phyloP scores from a whole-genome alignment of 2,888 invertebrate genomes.

The Uropetala carovei region DNA sequence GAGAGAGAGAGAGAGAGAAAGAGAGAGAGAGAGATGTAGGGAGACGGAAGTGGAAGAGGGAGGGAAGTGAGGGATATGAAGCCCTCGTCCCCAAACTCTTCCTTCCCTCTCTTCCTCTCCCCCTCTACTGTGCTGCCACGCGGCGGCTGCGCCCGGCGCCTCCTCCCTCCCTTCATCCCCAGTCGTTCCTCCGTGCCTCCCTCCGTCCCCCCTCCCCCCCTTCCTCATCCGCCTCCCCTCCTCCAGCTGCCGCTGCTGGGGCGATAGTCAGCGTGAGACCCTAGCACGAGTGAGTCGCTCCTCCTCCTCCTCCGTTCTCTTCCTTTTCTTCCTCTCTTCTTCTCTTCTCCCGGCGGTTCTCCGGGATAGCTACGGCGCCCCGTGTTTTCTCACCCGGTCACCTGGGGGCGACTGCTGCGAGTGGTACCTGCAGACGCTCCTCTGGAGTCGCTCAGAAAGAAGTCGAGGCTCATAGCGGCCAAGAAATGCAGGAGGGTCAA shows the following conservation, averaged over 20 bases:
- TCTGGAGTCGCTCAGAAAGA: constrained; percentile 90
- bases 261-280: constrained; percentile 53
- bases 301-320: neutral
- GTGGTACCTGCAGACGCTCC: constrained; percentile 69
- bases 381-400: neutral
- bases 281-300: constrained; percentile 53
- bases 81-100: constrained; percentile 35
- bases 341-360: constrained; percentile 34
- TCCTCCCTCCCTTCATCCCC: neutral
- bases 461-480: constrained; percentile 91
- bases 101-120: no score
- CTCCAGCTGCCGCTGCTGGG: constrained; percentile 25
- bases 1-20: neutral
- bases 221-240: neutral
- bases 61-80: constrained; percentile 18
- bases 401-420: constrained; percentile 4
- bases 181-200: neutral
- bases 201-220: neutral
- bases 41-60: neutral
- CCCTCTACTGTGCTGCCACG: constrained; percentile 7
- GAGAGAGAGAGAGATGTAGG: neutral
- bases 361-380: constrained; percentile 60
- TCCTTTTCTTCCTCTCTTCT: neutral
- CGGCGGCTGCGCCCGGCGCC: constrained; percentile 45
- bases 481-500: constrained; percentile 88